Evolutionary conservation across 2,888 invertebrate species (phyloP), one percentile per base, ranked within the genome.

Genomic region (Charanyca ferruginea): DNA sequence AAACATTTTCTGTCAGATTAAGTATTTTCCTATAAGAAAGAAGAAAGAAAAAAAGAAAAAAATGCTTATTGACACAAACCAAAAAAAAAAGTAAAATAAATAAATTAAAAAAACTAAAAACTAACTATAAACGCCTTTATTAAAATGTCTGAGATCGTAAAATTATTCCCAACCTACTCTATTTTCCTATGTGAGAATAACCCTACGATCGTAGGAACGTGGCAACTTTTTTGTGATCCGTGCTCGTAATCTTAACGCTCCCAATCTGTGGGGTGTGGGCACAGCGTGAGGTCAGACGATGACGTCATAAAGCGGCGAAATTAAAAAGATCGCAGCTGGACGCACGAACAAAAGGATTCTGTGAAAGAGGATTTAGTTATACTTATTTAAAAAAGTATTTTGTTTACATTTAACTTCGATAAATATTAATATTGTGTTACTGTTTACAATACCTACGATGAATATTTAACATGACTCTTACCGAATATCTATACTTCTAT

Each of bases 311-410:
- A 68, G 63, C 77, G 58, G 66, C 67, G 49, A 83, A 74, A 82
- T 83, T 83, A 83, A 82, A 81, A 79, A 73, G 44, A 66, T 70
- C 81, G 42, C 81, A 82, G 81, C 82, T 79, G 80, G 81, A 75
- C 23, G 71, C 69, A 48, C 47, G 48, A 73, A 83, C 80, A 81
- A 82, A 70, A 70, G 73, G 68, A 77, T 81, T 65, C 69, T 51
- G 38, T 54, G n/a, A 49, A 60, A 59, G 54, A 77, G 61, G 49
- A 72, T 77, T 59, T 52, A 58, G 38, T 58, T 44, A 49, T 47
- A 57, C 69, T 75, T 67, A n/a, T n/a, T n/a, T n/a, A n/a, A 42
- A 66, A 42, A 73, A 35, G 7, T 38, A 38, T 38, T 38, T 38
- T 38, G 38, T 38, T 38, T 13, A 16, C n/a, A n/a, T n/a, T n/a